Base-by-base conservation (phyloP, 2,113 vertebrate genomes). In the Vanacampus margaritifer region DNA sequence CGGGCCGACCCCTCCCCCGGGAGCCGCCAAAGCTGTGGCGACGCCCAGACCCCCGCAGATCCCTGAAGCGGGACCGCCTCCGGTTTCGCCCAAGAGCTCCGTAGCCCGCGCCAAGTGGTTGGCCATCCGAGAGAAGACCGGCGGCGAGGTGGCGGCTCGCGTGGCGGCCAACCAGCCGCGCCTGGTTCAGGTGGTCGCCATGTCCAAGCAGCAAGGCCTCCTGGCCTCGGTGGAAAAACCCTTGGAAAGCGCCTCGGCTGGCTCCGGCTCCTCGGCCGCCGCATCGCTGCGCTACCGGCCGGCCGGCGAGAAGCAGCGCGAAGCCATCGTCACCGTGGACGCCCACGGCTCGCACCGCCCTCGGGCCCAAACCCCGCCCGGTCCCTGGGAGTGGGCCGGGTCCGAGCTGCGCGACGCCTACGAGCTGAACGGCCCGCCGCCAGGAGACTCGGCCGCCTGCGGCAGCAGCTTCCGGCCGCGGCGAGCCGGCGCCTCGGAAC, bases 51-150 rank as follows among this genome's bases (percentile, higher is more conserved):
- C 95, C 0, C 80, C 96, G 1, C 95, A 96, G 74, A 95, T 96
- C 70, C 94, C 94, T 0, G 94, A 95, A 68, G 94, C 84, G 0
- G 94, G 83, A 45, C 85, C 91, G 1, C 94, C 92, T 0, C 87
- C 89, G 0, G 78, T 90, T 0, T 92, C 93, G 0, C 94, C 95
- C 0, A 89, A 95, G 68, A 86, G 91, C 0, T 94, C 73, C 76
- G 88, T 94, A 0, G 94, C 95, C 9, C 68, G 97, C 3, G 95
- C 97, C 58, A 98, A 98, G 75, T 98, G 97, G 97, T 90, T 95
- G 26, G 91, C 93, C 75, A 93, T 97, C 75, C 92, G 95, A 0
- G 96, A 98, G 87, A 96, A 95, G 78, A 82, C 84, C 0, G 87
- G 88, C 0, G 80, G 67, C 10, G 83, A 86, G 17, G 73, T 53